phyloP scores from a whole-genome alignment of 2,113 vertebrate species.

The Acanthisitta chloris region DNA sequence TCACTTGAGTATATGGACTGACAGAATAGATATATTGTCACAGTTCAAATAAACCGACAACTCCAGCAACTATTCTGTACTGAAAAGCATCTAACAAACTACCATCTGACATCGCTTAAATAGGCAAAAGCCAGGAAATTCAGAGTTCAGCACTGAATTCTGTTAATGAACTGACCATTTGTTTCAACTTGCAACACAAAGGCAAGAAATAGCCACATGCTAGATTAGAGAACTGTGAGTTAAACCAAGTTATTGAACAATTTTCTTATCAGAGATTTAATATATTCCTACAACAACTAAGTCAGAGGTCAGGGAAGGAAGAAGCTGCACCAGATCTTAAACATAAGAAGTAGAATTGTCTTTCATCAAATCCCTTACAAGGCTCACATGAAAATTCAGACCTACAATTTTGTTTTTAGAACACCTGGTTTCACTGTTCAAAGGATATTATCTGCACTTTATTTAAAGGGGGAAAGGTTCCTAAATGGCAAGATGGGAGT shows the following conservation, averaged over 20 bases:
- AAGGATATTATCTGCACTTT: not conserved
- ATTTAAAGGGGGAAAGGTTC: not conserved
- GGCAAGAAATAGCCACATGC: not conserved
- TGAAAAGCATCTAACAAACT: not conserved
- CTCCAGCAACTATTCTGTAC: not conserved
- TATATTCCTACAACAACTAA: not conserved
- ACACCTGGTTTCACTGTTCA: not conserved
- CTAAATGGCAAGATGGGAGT: not conserved
- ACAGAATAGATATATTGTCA: slow-evolving; percentile 43
- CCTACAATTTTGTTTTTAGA: not conserved
- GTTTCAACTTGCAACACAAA: not conserved
- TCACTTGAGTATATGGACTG: slow-evolving; percentile 29
- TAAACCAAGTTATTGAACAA: not conserved
- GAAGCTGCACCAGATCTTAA: not conserved
- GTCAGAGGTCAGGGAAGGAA: not conserved
- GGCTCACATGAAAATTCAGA: not conserved
- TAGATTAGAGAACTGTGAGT: not conserved
- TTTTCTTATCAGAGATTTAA: not conserved
- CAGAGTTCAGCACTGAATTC: not conserved
- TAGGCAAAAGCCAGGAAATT: not conserved
- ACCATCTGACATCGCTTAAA: not conserved
- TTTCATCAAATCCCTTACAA: not conserved
- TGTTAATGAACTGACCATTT: not conserved
- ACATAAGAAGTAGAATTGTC: not conserved
- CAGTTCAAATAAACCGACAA: slow-evolving; percentile 51